Evolutionary conservation across 2,797 vertebrate genomes (phyloP), one percentile per base, ranked within the genome.

Genomic region (Lacerta agilis): DNA sequence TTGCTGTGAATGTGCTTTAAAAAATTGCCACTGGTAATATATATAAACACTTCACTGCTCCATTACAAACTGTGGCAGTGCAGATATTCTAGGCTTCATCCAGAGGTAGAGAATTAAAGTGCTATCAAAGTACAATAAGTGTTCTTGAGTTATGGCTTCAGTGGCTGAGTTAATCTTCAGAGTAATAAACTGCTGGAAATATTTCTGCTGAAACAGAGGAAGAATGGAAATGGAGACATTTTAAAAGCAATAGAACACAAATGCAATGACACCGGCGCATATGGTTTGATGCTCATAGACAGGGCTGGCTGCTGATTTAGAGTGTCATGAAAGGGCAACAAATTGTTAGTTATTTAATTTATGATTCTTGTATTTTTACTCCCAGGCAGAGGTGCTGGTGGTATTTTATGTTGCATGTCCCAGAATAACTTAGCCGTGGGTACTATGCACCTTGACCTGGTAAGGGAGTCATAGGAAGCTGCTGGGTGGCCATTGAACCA

Each of bases 91-190:
- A 86, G 67, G n/a, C 8, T 90, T 43, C 38, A 92, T 84, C 80
- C 83, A 89, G 89, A 92, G 69, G 45, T 1, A 77, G 71, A 5
- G 18, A 94, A 94, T 90, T 90, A 88, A 95, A 88, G 81, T 87
- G 36, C 79, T 90, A 88, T 83, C 88, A 91, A 85, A 93, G 61
- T 72, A 90, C 36, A 90, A 75, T 90, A 92, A 86, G 41, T 84
- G 27, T 64, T 45, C 82, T 83, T 91, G 82, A 90, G 18, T 86
- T 92, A 92, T 3, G 76, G 20, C 43, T 89, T 88, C 82, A 90
- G 64, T 87, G 90, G 80, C 58, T 75, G 25, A 91, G 82, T 83
- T 92, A 81, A 90, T 92, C 93, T 94, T 94, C 45, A 91, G 91
- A 67, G 43, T 86, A 90, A 20, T 87, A 86, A 91, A 75, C 81